These are phyloP conservation scores for Diorhabda elongata DNA, from an alignment of 1,140 invertebrate genomes.

Conservation along the genomic window DNA sequence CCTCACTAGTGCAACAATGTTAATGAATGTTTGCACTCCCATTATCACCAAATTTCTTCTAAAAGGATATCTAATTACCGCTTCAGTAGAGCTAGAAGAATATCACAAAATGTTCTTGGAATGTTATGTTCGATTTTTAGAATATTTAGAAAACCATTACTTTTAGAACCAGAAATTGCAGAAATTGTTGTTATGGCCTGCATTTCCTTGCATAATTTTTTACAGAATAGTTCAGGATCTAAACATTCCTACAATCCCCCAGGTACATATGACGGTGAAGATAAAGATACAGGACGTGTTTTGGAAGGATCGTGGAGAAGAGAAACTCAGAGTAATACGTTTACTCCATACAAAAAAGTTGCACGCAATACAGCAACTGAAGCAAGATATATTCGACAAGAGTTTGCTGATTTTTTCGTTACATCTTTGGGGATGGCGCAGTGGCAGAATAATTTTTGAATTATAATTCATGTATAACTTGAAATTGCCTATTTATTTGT, in stretches of 20 bases:
- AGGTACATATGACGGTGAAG: neutral
- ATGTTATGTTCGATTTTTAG: slow-evolving; percentile 49
- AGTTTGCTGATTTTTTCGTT: neutral
- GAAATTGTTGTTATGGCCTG: slow-evolving; percentile 31
- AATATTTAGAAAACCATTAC: slow-evolving; percentile 44
- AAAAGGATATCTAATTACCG: slow-evolving; percentile 47
- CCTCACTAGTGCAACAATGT: too few relatives aligned
- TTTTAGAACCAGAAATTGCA: slow-evolving; percentile 37
- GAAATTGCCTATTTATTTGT: neutral
- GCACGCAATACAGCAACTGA: neutral
- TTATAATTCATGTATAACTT: neutral
- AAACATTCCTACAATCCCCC: slow-evolving; percentile 5
- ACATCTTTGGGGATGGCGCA: neutral
- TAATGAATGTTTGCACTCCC: too few relatives aligned
- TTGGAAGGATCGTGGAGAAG: slow-evolving; percentile 2
- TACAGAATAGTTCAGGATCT: slow-evolving; percentile 12
- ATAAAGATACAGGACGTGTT: neutral
- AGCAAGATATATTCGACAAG: neutral
- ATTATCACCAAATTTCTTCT: too few relatives aligned
- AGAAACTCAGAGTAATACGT: neutral
- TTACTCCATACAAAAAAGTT: neutral
- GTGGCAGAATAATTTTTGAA: neutral
- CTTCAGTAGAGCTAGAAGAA: slow-evolving; percentile 43
- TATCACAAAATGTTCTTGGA: slow-evolving; percentile 54
- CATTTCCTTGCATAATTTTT: slow-evolving; percentile 19